Conservation (phyloP, 2,888 invertebrate species). For the Sinotaia quadrata region DNA sequence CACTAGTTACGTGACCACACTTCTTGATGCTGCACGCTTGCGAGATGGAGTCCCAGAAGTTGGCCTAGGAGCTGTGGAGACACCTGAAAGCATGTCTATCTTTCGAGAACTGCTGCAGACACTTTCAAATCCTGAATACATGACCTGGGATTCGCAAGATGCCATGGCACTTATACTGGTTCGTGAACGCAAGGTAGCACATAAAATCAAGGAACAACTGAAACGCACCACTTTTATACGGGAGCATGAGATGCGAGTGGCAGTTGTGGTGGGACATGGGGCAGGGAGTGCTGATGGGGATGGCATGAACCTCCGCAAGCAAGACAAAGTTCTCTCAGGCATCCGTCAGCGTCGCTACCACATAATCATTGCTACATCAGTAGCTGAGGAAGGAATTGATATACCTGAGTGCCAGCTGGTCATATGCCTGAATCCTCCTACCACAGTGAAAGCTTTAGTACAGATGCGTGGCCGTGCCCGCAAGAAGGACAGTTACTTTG, state of each 20-base stretch:
- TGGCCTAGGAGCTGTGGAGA: constrained; percentile 11
- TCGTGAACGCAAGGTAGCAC: constrained; percentile 53
- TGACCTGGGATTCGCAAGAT: constrained; percentile 38
- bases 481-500: constrained; percentile 59
- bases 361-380: constrained; percentile 65
- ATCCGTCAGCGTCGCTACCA: constrained; percentile 42
- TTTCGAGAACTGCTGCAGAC: constrained; percentile 41
- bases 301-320: constrained; percentile 64
- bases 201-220: constrained; percentile 44
- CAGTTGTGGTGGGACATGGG: constrained; percentile 62
- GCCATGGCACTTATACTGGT: constrained; percentile 63
- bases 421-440: constrained; percentile 63
- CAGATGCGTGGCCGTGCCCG: constrained; percentile 68
- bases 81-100: constrained; percentile 25
- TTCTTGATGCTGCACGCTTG: neutral
- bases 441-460: constrained; percentile 62
- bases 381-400: constrained; percentile 68
- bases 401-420: constrained; percentile 65
- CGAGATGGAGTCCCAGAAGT: neutral
- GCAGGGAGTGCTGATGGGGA: constrained; percentile 45
- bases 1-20: constrained; percentile 13
- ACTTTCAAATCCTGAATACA: constrained; percentile 38
- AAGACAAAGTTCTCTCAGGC: constrained; percentile 55
- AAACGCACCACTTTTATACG: constrained; percentile 30
- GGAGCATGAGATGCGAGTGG: constrained; percentile 38